Percentiles rank a stretch among this genome's conserved stretches.
Evolutionary conservation across 2,113 vertebrate genomes (phyloP).

Genomic region (Gnathochromis pfefferi): DNA sequence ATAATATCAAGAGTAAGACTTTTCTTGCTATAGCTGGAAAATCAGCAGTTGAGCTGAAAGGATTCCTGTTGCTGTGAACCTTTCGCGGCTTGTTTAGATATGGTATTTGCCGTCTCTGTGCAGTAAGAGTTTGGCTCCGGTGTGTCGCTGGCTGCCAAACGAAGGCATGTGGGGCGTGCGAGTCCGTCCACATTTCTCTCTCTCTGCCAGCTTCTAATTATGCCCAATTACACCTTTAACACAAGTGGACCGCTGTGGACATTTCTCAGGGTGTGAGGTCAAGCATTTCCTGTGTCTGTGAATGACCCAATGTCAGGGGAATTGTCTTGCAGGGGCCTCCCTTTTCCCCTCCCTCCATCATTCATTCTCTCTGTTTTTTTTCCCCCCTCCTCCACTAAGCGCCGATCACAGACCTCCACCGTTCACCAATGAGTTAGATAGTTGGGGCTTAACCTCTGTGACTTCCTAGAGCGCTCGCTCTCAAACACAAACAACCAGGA

Average conservation of each 20-base stretch:
- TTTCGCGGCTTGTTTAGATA: conserved; percentile 30
- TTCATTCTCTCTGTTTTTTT: conserved; percentile 31
- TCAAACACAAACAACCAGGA: conserved; percentile 54
- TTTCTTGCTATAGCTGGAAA: not conserved
- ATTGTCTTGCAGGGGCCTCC: conserved; percentile 55
- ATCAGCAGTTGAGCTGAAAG: conserved; percentile 30
- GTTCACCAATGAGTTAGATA: conserved; percentile 49
- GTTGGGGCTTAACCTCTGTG: conserved; percentile 49
- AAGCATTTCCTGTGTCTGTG: conserved; percentile 74
- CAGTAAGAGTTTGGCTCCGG: conserved; percentile 39
- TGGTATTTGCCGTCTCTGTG: conserved; percentile 51
- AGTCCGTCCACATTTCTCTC: conserved; percentile 41
- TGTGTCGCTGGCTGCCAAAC: conserved; percentile 37
- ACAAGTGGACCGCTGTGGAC: conserved; percentile 68
- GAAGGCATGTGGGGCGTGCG: conserved; percentile 44
- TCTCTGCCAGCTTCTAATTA: conserved; percentile 69
- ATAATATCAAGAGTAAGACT: not conserved
- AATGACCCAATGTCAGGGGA: conserved; percentile 61
- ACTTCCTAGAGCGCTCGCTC: conserved; percentile 20
- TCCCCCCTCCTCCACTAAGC: conserved; percentile 44
- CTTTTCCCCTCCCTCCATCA: conserved; percentile 37
- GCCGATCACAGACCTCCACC: conserved; percentile 41
- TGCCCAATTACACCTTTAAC: conserved; percentile 74
- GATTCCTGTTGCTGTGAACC: conserved; percentile 45
- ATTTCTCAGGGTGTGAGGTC: conserved; percentile 71